Evolutionary conservation across 2,888 invertebrate species (phyloP), one percentile per base, ranked within the genome.

Genomic region (Acleris emargana): DNA sequence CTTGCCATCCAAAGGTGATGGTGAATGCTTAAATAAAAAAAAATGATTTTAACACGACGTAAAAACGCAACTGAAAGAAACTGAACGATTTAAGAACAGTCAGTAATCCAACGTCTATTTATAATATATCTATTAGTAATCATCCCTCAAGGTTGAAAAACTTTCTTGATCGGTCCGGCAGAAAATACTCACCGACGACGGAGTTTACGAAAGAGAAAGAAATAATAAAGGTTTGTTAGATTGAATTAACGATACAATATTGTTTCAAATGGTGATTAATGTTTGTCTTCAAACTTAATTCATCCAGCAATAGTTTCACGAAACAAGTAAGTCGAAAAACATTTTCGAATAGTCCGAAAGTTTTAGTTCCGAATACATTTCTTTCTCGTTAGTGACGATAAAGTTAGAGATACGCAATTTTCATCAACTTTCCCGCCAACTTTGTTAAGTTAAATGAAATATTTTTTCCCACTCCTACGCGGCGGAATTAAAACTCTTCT

Each of bases 341-440:
- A 17, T 61, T 61, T 57, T 61, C 47, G 22, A 38, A 66, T 66
- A 66, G 57, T 66, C 61, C 13, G 25, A 42, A 68, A 64, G 54
- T 64, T 64, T 61, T 47, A 52, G 47, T 45, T 11, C 49, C 47
- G 42, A 57, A 54, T 49, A 55, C 17, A 60, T 61, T 64, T 61
- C 60, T 68, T 60, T 53, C 58, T 55, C 64, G 57, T 55, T 60
- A 62, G 61, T 11, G 54, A 28, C 59, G 52, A 51, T 32, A 64
- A 58, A 64, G 49, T 62, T 54, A 47, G 13, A 58, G 58, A 64
- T 64, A 62, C 67, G 64, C 67, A 70, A 68, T 62, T 62, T 68
- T 67, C 50, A 61, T 22, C 55, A 70, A 68, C 61, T 70, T 69
- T 58, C 42, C 58, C 22, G 50, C 54, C 43, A 57, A 64, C 58